Evolutionary conservation across 2,113 vertebrate species (phyloP).

Genomic region (Leuciscus idus): DNA sequence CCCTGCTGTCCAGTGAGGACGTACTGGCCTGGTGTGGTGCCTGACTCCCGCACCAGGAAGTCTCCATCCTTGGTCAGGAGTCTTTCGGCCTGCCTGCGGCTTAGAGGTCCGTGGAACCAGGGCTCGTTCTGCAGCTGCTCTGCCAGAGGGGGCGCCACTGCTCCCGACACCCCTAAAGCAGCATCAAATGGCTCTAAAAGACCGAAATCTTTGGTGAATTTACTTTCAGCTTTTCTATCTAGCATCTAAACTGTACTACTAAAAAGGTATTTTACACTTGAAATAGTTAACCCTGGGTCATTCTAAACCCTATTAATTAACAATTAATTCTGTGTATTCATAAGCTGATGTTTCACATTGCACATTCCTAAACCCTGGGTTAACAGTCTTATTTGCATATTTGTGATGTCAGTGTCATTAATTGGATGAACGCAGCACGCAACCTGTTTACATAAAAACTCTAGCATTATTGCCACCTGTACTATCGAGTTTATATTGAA

Average conservation of each 20-base stretch:
- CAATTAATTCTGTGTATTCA: no score
- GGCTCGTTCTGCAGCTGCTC: slow-evolving; percentile 88
- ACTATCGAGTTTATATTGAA: no score
- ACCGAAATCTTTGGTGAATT: background rate
- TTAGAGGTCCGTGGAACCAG: slow-evolving; percentile 95
- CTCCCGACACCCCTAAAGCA: slow-evolving; percentile 79
- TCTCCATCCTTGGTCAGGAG: slow-evolving; percentile 89
- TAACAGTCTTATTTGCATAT: no score
- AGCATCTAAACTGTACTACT: background rate
- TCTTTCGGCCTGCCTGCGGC: slow-evolving; percentile 87
- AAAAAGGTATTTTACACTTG: background rate
- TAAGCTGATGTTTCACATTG: no score
- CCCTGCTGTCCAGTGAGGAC: slow-evolving; percentile 95
- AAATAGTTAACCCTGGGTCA: no score
- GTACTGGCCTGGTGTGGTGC: slow-evolving; percentile 92
- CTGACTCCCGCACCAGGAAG: slow-evolving; percentile 95
- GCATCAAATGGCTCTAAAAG: slow-evolving; percentile 92
- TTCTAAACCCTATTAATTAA: no score
- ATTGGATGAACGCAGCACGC: no score
- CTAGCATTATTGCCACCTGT: no score
- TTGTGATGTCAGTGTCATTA: no score
- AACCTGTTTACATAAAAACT: no score
- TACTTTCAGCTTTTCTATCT: background rate
- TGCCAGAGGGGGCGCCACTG: slow-evolving; percentile 84
- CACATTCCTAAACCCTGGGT: no score